Base-by-base conservation (phyloP, 2,888 invertebrate genomes). In the Andricus quercusramuli region DNA sequence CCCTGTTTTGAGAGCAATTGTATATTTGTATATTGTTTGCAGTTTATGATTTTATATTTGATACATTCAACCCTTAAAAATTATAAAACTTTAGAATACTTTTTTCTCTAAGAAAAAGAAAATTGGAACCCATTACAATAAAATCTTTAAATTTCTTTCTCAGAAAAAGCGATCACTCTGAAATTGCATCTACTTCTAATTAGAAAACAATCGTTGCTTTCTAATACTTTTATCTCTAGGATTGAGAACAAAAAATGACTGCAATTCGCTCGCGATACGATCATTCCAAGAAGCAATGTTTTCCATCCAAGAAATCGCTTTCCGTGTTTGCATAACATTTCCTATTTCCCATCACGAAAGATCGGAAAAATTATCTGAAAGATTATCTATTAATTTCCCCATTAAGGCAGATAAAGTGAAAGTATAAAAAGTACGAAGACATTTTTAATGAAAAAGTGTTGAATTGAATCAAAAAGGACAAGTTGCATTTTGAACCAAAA, bases 181-280 rank as follows among this genome's bases (percentile, higher is more conserved):
- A 44, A 70, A 29, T 51, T 51, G 11, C 47, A 51, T 29, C 17
- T 47, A 70, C 9, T 25, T 51, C 51, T 74, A 74, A 74, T 74
- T 74, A 74, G 51, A 74, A 74, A 56, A 74, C 47, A 74, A 32
- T 74, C 32, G n/a, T 74, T 74, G 70, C 70, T 74, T 74, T 74
- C 70, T 74, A 74, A 29, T 32, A 56, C 51, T 51, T 74, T 74
- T 32, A 51, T 70, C 47, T 47, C 29, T n/a, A 8, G 32, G 32
- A 74, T 74, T 56, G 20, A 32, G 51, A 51, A 32, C 70, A 74
- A 74, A 51, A 74, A 74, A 15, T 13, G 2, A n/a, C 51, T 74
- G 32, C 56, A 74, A 74, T 56, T 74, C 32, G 51, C 51, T 70
- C 29, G 51, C 70, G 20, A 29, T 70, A 74, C 32, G 11, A 74